Evolutionary conservation across 2,113 vertebrate species (phyloP).

Genomic region (Neotoma lepida): DNA sequence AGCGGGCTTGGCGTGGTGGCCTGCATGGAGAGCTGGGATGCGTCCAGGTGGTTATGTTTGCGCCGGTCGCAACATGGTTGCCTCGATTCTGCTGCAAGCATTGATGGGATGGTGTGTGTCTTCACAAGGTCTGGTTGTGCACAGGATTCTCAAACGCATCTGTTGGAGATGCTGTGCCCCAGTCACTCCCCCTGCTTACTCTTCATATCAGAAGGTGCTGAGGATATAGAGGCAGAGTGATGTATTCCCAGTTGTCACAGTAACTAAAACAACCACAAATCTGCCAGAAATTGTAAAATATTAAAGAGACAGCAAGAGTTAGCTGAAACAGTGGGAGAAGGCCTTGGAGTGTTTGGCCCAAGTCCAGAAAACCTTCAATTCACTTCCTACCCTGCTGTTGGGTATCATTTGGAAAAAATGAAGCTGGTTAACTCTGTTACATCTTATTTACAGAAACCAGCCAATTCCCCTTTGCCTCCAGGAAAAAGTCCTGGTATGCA

Average conservation of each 20-base stretch:
- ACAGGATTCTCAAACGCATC: neutral
- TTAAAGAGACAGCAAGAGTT: slow-evolving; percentile 33
- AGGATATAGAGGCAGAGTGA: neutral
- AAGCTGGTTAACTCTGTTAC: slow-evolving; percentile 31
- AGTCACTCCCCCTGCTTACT: neutral
- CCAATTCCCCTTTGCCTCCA: slow-evolving; percentile 21
- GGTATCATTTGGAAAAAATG: slow-evolving; percentile 49
- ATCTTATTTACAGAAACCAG: slow-evolving; percentile 67
- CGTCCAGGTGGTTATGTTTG: neutral
- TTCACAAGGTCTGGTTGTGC: neutral
- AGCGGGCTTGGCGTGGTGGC: neutral
- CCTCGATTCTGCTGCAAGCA: neutral
- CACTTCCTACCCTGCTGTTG: slow-evolving; percentile 43
- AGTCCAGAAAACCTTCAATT: slow-evolving; percentile 56
- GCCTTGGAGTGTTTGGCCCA: slow-evolving; percentile 21
- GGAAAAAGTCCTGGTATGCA: neutral
- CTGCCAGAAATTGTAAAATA: slow-evolving; percentile 60
- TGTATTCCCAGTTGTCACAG: slow-evolving; percentile 7
- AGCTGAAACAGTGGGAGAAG: slow-evolving; percentile 4
- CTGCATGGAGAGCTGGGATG: neutral
- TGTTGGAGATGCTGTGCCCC: neutral
- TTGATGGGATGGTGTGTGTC: neutral
- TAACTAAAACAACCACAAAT: slow-evolving; percentile 53
- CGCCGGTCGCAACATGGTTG: neutral
- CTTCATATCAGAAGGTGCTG: neutral